Evolutionary conservation across 2,888 invertebrate species (phyloP).

Genomic region (Brachyptera putata): DNA sequence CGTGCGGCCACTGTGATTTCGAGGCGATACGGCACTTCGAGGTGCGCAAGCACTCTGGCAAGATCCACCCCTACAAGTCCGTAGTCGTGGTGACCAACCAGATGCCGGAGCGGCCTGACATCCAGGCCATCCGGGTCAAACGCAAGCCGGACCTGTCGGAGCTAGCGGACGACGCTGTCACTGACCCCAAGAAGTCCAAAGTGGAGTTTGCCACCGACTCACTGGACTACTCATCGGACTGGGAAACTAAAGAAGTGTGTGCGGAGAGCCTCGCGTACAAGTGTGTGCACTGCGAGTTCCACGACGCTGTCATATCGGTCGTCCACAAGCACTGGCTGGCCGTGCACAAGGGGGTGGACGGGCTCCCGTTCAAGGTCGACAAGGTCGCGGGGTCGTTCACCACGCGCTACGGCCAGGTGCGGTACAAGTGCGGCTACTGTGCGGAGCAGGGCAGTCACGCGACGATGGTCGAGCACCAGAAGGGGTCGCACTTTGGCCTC

Average conservation of each 20-base stretch:
- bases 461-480: slow-evolving; percentile 30
- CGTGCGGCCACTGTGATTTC: slow-evolving; percentile 46
- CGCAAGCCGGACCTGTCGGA: slow-evolving; percentile 27
- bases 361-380: slow-evolving; percentile 28
- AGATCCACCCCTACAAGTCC: slow-evolving; percentile 16
- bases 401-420: neutral
- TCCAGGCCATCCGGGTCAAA: slow-evolving; percentile 12
- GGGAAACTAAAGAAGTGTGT: neutral
- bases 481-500: neutral
- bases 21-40: slow-evolving; percentile 27
- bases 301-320: slow-evolving; percentile 29
- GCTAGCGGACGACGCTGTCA: neutral
- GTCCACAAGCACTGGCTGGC: slow-evolving; percentile 35
- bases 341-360: slow-evolving; percentile 32
- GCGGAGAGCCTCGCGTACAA: slow-evolving; percentile 23
- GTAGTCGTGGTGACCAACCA: slow-evolving; percentile 7
- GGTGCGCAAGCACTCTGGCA: slow-evolving; percentile 24
- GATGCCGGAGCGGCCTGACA: slow-evolving; percentile 20
- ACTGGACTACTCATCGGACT: neutral
- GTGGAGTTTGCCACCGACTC: neutral
- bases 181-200: neutral
- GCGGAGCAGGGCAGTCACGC: slow-evolving; percentile 26
- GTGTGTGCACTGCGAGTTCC: slow-evolving; percentile 37
- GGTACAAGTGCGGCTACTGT: slow-evolving; percentile 32
- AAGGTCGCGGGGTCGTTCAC: slow-evolving; percentile 8